Percentiles rank a stretch among this genome's conserved stretches.
Conservation (phyloP, 2,888 invertebrate species). For the Cheiracanthium punctorium region DNA sequence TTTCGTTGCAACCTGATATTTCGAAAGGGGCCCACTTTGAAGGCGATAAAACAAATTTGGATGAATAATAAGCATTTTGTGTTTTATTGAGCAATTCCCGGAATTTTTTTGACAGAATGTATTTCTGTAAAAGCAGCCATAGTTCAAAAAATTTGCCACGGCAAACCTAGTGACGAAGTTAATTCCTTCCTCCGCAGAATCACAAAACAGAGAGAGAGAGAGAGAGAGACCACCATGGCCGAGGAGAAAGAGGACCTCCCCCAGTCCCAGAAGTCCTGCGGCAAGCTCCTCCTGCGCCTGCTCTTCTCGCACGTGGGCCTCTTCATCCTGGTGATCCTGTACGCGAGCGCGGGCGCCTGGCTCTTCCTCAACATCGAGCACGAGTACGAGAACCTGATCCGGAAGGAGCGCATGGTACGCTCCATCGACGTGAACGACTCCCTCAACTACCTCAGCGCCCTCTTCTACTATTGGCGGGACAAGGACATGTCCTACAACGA, state of each 20-base stretch:
- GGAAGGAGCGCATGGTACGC: conserved; percentile 62
- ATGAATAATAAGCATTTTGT: too few relatives aligned
- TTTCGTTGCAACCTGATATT: too few relatives aligned
- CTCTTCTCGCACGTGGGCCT: conserved; percentile 74
- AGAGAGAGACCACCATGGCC: too few relatives aligned
- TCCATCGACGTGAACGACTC: conserved; percentile 73
- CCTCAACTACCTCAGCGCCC: conserved; percentile 71
- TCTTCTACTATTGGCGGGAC: conserved; percentile 72
- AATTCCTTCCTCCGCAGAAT: too few relatives aligned
- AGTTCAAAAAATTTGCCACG: too few relatives aligned
- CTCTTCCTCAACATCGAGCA: conserved; percentile 72
- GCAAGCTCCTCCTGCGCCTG: conserved; percentile 71
- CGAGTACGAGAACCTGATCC: conserved; percentile 68
- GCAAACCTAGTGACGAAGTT: too few relatives aligned
- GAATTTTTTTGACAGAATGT: too few relatives aligned
- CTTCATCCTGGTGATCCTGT: conserved; percentile 72
- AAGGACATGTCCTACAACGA: conserved; percentile 65
- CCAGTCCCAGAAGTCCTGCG: conserved; percentile 39
- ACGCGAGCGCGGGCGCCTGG: conserved; percentile 72
- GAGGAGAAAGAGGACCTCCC: background rate
- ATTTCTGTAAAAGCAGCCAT: too few relatives aligned
- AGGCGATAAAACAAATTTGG: too few relatives aligned
- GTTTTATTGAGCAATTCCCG: too few relatives aligned
- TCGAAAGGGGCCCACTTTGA: too few relatives aligned
- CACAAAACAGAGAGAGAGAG: too few relatives aligned